Conservation (phyloP, 2,888 invertebrate genomes). For the Luffia ferchaultella region DNA sequence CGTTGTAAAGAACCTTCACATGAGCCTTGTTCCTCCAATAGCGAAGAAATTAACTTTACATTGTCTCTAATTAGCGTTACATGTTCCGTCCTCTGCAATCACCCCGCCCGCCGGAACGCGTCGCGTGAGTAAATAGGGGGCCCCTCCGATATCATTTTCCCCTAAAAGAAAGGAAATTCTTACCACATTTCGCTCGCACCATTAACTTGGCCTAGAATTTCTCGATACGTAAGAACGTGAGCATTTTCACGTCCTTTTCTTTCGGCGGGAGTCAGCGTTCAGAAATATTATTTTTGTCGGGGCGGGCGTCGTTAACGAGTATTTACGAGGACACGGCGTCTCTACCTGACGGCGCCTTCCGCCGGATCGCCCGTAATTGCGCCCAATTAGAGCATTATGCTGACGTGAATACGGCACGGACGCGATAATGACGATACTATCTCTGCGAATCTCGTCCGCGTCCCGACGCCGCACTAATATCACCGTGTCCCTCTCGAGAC, state of each 20-base stretch:
- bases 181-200: slow-evolving; percentile 35
- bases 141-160: slow-evolving; percentile 32
- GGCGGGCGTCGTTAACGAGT: slow-evolving; percentile 55
- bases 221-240: slow-evolving; percentile 42
- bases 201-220: slow-evolving; percentile 47
- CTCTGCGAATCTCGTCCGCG: slow-evolving; percentile 19
- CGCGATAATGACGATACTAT: slow-evolving; percentile 59
- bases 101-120: slow-evolving; percentile 5
- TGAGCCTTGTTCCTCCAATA: slow-evolving; percentile 1
- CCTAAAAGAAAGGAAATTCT: slow-evolving; percentile 31
- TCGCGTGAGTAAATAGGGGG: slow-evolving; percentile 24
- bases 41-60: not conserved
- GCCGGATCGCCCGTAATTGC: slow-evolving; percentile 57
- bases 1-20: not conserved
- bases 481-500: not conserved
- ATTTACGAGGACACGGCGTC: slow-evolving; percentile 57
- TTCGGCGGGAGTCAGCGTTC: slow-evolving; percentile 41
- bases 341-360: slow-evolving; percentile 57
- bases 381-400: slow-evolving; percentile 65
- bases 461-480: not conserved
- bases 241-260: slow-evolving; percentile 45
- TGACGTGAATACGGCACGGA: slow-evolving; percentile 61
- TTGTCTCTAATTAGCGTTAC: not conserved
- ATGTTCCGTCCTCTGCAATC: not conserved
- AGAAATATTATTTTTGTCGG: slow-evolving; percentile 58